Conservation (phyloP, 1,140 invertebrate species). For the Berghia stephanieae region DNA sequence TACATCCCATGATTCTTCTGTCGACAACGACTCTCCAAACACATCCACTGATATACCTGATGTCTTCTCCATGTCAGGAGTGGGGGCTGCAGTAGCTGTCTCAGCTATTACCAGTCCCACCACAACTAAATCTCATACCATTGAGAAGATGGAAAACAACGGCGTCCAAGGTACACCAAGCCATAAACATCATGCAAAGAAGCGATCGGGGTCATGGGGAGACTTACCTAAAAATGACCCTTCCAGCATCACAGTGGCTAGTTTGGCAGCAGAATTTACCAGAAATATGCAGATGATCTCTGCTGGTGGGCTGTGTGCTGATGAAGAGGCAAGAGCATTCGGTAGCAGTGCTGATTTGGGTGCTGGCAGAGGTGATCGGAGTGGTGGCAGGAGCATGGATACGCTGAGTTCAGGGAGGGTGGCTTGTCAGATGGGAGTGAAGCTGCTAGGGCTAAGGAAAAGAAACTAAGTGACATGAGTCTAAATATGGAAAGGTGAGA, state of each 20-base stretch:
- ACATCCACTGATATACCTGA: slow-evolving; percentile 16
- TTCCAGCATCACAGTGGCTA: neutral
- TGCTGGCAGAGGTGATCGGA: neutral
- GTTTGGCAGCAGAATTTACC: neutral
- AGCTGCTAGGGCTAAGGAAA: too few relatives aligned
- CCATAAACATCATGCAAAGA: slow-evolving; percentile 24
- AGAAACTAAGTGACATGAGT: too few relatives aligned
- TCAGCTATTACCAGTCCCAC: too few relatives aligned
- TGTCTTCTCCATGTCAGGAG: neutral
- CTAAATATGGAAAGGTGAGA: too few relatives aligned
- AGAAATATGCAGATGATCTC: too few relatives aligned
- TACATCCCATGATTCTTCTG: slow-evolving; percentile 36
- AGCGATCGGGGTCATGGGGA: slow-evolving; percentile 37
- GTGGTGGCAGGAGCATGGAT: neutral
- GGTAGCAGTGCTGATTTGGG: too few relatives aligned
- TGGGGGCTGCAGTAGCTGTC: neutral
- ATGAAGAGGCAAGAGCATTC: too few relatives aligned
- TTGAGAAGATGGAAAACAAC: slow-evolving; percentile 38
- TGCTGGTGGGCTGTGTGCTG: too few relatives aligned
- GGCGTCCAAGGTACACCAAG: neutral
- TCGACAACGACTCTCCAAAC: slow-evolving; percentile 35
- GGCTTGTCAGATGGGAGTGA: too few relatives aligned
- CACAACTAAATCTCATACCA: slow-evolving; percentile 34
- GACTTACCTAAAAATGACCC: slow-evolving; percentile 33
- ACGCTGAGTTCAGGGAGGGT: too few relatives aligned